Evolutionary conservation across 64 coral and sea anemone species (phyloP).

Genomic region (Porites lutea): DNA sequence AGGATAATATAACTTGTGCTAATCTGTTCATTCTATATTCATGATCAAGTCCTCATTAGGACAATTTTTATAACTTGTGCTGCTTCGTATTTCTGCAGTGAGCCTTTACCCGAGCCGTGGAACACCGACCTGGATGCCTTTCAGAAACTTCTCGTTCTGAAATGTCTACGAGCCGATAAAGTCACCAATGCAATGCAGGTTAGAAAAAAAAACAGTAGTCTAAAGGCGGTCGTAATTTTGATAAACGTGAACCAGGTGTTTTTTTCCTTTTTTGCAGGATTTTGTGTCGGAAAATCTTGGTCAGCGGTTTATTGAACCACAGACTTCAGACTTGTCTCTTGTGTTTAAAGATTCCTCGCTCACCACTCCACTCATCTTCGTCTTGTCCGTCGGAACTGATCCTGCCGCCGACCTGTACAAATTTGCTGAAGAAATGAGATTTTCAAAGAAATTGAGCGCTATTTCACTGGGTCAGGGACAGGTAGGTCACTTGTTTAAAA

Average conservation of each 20-base stretch:
- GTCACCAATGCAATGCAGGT: constrained; percentile 99
- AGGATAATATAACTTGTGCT: too few relatives aligned
- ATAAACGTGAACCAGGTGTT: not conserved
- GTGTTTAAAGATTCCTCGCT: constrained; percentile 99
- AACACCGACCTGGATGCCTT: constrained; percentile 86
- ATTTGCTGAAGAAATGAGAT: constrained; percentile 99
- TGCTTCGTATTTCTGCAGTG: constrained; percentile 46
- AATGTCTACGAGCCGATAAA: constrained; percentile 95
- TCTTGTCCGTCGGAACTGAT: constrained; percentile 94
- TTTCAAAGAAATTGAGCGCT: constrained; percentile 94
- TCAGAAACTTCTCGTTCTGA: constrained; percentile 91
- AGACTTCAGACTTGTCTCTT: constrained; percentile 93
- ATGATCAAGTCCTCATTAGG: not conserved
- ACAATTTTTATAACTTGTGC: not conserved
- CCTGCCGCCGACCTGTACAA: constrained; percentile 99
- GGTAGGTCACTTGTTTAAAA: constrained; percentile 29
- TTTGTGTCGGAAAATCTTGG: constrained; percentile 96
- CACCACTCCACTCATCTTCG: constrained; percentile 94
- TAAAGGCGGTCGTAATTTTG: not conserved
- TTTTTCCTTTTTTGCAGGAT: constrained; percentile 51
- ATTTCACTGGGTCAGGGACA: constrained; percentile 98
- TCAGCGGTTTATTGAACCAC: constrained; percentile 98
- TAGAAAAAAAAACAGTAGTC: too few relatives aligned
- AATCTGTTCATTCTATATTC: too few relatives aligned
- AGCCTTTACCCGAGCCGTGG: constrained; percentile 91